phyloP scores from a whole-genome alignment of 2,113 vertebrate genomes.

The Urocolius indicus region DNA sequence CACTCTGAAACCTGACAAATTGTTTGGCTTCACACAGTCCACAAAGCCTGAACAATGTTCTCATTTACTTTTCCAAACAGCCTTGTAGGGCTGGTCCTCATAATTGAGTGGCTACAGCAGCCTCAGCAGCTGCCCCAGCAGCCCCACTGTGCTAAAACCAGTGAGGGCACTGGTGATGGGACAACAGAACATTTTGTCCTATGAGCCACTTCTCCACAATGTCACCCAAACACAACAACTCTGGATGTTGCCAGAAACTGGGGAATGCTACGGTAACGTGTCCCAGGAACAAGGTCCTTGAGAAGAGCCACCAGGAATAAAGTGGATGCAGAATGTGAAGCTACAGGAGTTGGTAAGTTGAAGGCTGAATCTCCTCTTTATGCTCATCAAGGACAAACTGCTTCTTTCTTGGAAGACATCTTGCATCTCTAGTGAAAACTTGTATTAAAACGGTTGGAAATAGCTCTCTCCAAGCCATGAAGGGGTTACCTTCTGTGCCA shows the following conservation, averaged over 20 bases:
- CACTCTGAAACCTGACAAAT: not conserved
- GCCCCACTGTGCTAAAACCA: not conserved
- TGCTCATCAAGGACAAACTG: not conserved
- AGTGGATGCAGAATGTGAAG: not conserved
- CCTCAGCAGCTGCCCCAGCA: not conserved
- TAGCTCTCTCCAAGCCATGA: not conserved
- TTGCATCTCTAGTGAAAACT: not conserved
- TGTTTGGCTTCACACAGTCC: not conserved
- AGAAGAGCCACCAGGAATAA: not conserved
- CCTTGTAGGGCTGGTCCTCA: not conserved
- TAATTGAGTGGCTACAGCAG: not conserved
- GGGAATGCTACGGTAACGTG: not conserved
- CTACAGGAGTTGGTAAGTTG: not conserved
- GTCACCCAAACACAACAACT: not conserved
- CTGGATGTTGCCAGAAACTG: not conserved
- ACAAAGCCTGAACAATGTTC: not conserved
- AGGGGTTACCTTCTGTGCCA: conserved; percentile 73
- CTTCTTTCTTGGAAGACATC: not conserved
- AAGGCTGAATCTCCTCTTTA: not conserved
- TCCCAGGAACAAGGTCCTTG: not conserved
- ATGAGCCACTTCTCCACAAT: not conserved
- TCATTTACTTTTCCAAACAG: not conserved
- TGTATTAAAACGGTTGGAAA: not conserved
- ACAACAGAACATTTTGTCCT: not conserved
- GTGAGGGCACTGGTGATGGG: not conserved